phyloP scores from a whole-genome alignment of 2,888 invertebrate genomes.

The Argyresthia albistria region DNA sequence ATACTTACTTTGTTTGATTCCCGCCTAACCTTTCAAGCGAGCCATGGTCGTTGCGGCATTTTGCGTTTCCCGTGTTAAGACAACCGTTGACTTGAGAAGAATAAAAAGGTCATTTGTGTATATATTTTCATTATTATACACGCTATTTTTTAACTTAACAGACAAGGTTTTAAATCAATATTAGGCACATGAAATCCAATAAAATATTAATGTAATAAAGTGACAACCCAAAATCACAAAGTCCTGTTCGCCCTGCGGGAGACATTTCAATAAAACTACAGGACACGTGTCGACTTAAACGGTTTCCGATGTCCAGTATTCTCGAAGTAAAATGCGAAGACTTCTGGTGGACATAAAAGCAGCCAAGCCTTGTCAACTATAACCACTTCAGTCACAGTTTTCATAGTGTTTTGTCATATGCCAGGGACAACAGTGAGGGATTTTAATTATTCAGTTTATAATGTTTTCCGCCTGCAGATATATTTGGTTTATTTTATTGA shows the following conservation, averaged over 20 bases:
- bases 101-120: background rate
- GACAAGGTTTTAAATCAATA: too few relatives aligned
- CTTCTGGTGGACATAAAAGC: constrained; percentile 14
- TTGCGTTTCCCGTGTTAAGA: too few relatives aligned
- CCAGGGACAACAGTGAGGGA: too few relatives aligned
- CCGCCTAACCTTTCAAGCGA: too few relatives aligned
- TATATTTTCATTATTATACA: background rate
- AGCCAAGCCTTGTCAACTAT: too few relatives aligned
- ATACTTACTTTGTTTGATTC: too few relatives aligned
- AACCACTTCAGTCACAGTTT: too few relatives aligned
- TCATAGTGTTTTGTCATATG: too few relatives aligned
- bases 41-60: too few relatives aligned
- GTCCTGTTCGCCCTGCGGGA: constrained; percentile 15
- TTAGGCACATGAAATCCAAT: background rate
- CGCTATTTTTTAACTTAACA: too few relatives aligned
- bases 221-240: constrained; percentile 14
- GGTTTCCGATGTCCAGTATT: constrained; percentile 18
- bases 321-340: constrained; percentile 9
- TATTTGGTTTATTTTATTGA: constrained; percentile 18
- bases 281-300: constrained; percentile 30
- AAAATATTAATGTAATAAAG: background rate
- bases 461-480: constrained; percentile 21
- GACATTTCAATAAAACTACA: constrained; percentile 13
- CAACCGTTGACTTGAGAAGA: background rate
- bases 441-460: background rate